Conservation (phyloP, 1,140 invertebrate species). For the Megathymus violae region DNA sequence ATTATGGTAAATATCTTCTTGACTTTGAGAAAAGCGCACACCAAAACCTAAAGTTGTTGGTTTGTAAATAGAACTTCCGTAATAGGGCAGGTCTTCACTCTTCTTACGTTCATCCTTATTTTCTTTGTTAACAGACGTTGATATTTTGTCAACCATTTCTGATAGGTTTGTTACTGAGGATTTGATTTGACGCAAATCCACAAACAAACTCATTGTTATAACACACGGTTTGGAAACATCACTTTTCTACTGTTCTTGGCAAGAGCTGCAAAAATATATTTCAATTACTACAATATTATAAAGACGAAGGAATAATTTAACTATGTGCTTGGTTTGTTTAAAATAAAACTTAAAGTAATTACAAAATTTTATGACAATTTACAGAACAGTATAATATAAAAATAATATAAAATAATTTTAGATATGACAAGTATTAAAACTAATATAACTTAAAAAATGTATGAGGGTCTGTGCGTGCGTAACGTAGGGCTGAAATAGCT, state of each 20-base stretch:
- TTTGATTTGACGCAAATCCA: conserved; percentile 76
- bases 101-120: conserved; percentile 53
- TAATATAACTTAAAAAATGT: not conserved
- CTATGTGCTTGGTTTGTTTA: too few species aligned
- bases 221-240: conserved; percentile 7
- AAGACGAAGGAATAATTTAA: too few species aligned
- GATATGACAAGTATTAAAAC: not conserved
- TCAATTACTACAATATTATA: too few species aligned
- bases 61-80: conserved; percentile 66
- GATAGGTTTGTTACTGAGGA: conserved; percentile 76
- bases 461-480: conserved; percentile 51
- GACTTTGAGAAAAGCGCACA: conserved; percentile 73
- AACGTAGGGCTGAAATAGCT: conserved; percentile 58
- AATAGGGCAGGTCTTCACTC: conserved; percentile 50
- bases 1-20: conserved; percentile 71
- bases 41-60: conserved; percentile 72
- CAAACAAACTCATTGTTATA: conserved; percentile 73
- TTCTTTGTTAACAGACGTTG: conserved; percentile 60
- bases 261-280: conserved; percentile 43
- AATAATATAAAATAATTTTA: not conserved
- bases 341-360: too few species aligned
- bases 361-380: too few species aligned
- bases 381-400: not conserved
- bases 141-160: conserved; percentile 79
- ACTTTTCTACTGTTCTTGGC: not conserved